phyloP scores from a whole-genome alignment of 2,797 vertebrate species.

The Ibycter americanus region DNA sequence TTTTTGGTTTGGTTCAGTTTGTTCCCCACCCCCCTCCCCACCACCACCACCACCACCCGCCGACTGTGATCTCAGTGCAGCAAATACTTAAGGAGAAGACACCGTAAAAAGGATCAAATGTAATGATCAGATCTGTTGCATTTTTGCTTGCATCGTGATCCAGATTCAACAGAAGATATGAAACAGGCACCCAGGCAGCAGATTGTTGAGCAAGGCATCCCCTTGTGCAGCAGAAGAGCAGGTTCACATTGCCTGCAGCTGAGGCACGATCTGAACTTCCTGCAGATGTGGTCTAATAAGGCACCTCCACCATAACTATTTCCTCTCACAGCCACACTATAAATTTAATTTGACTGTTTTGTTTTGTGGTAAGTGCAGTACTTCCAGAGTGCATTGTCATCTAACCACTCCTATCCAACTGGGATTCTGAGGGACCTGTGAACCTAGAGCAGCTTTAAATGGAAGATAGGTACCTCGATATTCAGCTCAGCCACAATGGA shows the following conservation, averaged over 20 bases:
- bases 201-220: neutral
- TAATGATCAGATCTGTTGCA: neutral
- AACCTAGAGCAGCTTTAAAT: neutral
- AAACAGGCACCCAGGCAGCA: neutral
- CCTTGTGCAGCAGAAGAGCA: neutral
- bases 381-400: neutral
- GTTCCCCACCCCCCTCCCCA: too few relatives aligned
- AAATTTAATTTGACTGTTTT: neutral
- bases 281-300: neutral
- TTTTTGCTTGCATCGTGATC: neutral
- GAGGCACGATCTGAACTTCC: neutral
- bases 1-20: neutral
- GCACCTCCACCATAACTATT: neutral
- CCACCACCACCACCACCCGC: too few relatives aligned
- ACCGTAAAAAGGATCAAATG: neutral
- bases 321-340: neutral
- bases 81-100: neutral
- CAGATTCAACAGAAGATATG: neutral
- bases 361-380: neutral
- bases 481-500: neutral
- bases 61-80: neutral
- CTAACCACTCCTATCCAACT: neutral
- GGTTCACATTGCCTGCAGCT: neutral
- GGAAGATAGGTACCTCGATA: neutral
- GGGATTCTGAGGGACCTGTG: neutral